Conservation (phyloP, 2,888 invertebrate genomes). For the Rhagophthalmus giganteus region DNA sequence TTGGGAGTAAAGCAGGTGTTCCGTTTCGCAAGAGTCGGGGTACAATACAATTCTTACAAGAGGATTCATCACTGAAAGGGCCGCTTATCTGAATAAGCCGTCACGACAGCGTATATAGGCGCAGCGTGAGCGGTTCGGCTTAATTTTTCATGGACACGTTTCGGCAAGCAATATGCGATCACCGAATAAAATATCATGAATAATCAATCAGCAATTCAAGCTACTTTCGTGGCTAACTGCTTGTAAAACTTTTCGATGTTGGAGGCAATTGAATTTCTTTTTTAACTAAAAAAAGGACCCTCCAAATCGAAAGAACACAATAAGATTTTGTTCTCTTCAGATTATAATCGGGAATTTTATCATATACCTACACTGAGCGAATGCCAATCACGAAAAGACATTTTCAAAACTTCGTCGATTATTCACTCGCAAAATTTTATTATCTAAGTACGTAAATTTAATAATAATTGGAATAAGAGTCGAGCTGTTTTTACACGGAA, state of each 20-base stretch:
- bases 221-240: constrained; percentile 31
- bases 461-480: too few relatives aligned
- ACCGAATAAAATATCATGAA: constrained; percentile 32
- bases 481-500: too few relatives aligned
- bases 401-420: too few relatives aligned
- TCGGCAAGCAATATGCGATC: constrained; percentile 29
- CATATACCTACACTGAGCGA: too few relatives aligned
- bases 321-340: too few relatives aligned
- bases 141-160: constrained; percentile 34
- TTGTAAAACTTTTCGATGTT: constrained; percentile 30
- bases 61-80: constrained; percentile 29
- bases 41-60: constrained; percentile 28
- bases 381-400: too few relatives aligned
- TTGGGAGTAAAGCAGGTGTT: constrained; percentile 28
- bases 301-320: too few relatives aligned
- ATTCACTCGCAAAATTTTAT: too few relatives aligned
- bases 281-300: constrained; percentile 14
- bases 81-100: constrained; percentile 31
- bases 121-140: constrained; percentile 9
- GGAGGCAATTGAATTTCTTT: constrained; percentile 27
- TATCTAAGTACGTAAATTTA: too few relatives aligned
- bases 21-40: constrained; percentile 24
- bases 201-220: constrained; percentile 34
- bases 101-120: constrained; percentile 9
- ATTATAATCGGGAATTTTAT: too few relatives aligned